Evolutionary conservation across 1,140 invertebrate genomes (phyloP), one percentile per base, ranked within the genome.

Genomic region (Pseudobourletiella spinata): DNA sequence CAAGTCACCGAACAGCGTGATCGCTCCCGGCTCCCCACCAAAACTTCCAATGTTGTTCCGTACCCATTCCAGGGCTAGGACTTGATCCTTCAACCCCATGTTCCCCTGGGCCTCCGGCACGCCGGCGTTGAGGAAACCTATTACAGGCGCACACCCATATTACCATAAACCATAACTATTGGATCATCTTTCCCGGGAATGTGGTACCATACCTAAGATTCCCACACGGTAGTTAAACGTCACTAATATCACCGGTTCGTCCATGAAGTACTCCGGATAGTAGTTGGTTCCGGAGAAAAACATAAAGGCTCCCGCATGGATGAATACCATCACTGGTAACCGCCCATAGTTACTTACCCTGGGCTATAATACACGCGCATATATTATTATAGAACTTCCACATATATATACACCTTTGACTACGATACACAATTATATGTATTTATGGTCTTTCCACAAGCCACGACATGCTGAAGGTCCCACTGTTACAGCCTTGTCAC

Each of bases 31-130:
- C 50, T 73, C 64, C 14, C 72, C 72, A 15, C 71, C 71, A 57
- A 73, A 73, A 8, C 2, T 14, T 15, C 35, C 0, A 39, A 60
- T 60, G 18, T 59, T 59, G 2, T 50, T 30, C 25, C 71, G 52
- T 1, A 72, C 59, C 66, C 70, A 72, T 48, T 69, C 64, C 22
- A 72, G 42, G 35, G 70, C 70, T 20, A 69, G 29, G 18, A 71
- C 25, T 66, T 70, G 68, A 39, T 72, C 72, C 29, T 66, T 55
- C 25, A 72, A 48, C 1, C 71, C 71, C 35, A 71, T 63, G 43
- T 73, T 73, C 1, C 43, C 26, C 26, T 30, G 22, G n/a, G 48
- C 50, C 8, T 25, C n/a, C 18, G 30, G 24, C n/a, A 61, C 48
- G 2, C 64, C 59, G 2, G 64, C 56, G 50, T 39, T 66, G 1